phyloP scores from a whole-genome alignment of 2,888 invertebrate genomes.

The Andrena minutula region DNA sequence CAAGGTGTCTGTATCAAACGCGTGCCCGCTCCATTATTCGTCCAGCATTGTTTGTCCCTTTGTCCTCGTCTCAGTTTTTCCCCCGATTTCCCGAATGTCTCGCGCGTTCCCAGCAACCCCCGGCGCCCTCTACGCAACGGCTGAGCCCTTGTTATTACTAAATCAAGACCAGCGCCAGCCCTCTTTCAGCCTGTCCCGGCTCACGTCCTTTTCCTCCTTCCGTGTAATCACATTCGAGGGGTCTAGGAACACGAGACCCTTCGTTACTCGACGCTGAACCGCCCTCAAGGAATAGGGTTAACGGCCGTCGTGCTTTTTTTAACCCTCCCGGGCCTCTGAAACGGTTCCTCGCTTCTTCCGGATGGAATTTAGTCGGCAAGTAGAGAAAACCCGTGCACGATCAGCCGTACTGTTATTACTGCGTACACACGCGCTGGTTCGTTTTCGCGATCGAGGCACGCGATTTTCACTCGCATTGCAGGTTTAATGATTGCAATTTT shows the following conservation, averaged over 20 bases:
- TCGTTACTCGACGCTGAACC: slow-evolving; percentile 61
- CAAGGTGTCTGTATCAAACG: background rate
- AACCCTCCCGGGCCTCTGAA: slow-evolving; percentile 15
- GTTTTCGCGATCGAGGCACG: background rate
- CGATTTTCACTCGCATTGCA: background rate
- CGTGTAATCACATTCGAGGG: slow-evolving; percentile 69
- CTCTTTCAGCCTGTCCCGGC: slow-evolving; percentile 32
- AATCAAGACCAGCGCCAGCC: slow-evolving; percentile 72
- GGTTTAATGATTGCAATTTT: background rate
- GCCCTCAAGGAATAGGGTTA: slow-evolving; percentile 58
- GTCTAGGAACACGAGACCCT: slow-evolving; percentile 59
- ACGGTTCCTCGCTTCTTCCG: slow-evolving; percentile 35
- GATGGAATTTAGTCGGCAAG: slow-evolving; percentile 40
- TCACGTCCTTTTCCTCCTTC: slow-evolving; percentile 60
- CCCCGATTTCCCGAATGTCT: slow-evolving; percentile 31
- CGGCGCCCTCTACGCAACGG: slow-evolving; percentile 31
- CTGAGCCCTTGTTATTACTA: slow-evolving; percentile 71
- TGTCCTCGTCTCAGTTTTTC: slow-evolving; percentile 10
- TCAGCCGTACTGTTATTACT: slow-evolving; percentile 33
- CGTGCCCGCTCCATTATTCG: no score
- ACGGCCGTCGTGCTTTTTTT: slow-evolving; percentile 45
- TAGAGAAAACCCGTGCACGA: slow-evolving; percentile 44
- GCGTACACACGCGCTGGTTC: background rate
- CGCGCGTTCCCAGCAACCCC: slow-evolving; percentile 35
- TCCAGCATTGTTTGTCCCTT: slow-evolving; percentile 5